Evolutionary conservation across 2,888 invertebrate genomes (phyloP).

Genomic region (Sipha maydis): DNA sequence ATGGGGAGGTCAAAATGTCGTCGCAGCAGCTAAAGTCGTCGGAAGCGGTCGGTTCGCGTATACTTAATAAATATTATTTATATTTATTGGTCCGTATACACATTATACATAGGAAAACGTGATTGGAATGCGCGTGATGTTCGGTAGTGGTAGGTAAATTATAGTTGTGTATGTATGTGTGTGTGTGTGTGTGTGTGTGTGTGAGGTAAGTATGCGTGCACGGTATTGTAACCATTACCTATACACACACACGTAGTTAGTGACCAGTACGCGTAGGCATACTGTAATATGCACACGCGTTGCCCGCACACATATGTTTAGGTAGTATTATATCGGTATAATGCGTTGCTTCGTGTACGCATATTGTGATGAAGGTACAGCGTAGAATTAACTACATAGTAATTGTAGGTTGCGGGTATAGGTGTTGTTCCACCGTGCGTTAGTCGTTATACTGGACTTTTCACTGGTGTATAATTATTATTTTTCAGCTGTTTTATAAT

Average conservation of each 20-base stretch:
- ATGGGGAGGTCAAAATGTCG: slow-evolving; percentile 26
- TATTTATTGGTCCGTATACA: neutral
- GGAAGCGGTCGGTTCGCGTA: neutral
- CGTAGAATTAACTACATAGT: too few species aligned
- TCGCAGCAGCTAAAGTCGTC: neutral
- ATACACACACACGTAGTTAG: neutral
- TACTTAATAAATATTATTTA: neutral
- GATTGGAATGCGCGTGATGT: slow-evolving; percentile 34
- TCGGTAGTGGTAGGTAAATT: neutral
- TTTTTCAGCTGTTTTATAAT: too few species aligned
- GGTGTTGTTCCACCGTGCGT: too few species aligned
- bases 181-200: neutral
- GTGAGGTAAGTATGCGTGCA: too few species aligned
- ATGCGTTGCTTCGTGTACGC: too few species aligned
- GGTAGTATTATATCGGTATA: too few species aligned
- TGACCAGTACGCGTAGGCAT: neutral
- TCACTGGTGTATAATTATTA: too few species aligned
- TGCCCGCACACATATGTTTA: neutral
- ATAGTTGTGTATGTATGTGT: neutral
- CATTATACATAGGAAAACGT: neutral
- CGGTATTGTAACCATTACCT: neutral
- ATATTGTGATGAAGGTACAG: too few species aligned
- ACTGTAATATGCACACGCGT: neutral
- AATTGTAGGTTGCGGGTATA: too few species aligned
- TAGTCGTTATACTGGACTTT: too few species aligned